A percentile compares a stretch with the other conserved stretches of the same genome.
Conservation (phyloP, 2,888 invertebrate species). For the Agelastica alni region DNA sequence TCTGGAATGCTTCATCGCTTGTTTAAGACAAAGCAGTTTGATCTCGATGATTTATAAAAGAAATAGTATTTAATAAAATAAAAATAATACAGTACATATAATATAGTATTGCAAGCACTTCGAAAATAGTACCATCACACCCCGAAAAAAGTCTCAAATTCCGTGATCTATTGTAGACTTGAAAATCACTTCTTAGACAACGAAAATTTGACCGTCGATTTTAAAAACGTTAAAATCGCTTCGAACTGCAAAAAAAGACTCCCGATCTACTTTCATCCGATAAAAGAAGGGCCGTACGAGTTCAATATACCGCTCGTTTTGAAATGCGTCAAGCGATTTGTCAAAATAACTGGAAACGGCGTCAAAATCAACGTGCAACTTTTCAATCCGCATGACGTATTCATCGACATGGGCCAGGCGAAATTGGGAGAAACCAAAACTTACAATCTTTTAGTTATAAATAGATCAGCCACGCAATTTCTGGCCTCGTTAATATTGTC, state of each 20-base stretch:
- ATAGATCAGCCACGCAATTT: constrained; percentile 62
- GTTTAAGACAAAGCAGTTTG: too few species aligned
- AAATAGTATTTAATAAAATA: too few species aligned
- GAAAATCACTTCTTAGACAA: constrained; percentile 59
- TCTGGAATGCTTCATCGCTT: too few species aligned
- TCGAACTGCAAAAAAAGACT: constrained; percentile 58
- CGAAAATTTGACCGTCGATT: constrained; percentile 60
- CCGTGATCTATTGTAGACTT: constrained; percentile 59
- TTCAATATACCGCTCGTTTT: constrained; percentile 61
- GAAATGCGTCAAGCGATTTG: constrained; percentile 60
- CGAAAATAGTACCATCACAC: too few species aligned
- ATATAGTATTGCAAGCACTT: too few species aligned
- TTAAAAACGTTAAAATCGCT: constrained; percentile 55
- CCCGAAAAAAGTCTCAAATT: too few species aligned
- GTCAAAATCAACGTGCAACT: constrained; percentile 52
- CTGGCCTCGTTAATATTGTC: constrained; percentile 61
- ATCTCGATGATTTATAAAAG: too few species aligned
- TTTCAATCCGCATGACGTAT: constrained; percentile 51
- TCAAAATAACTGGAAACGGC: constrained; percentile 64
- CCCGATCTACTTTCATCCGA: constrained; percentile 63
- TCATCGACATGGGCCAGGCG: constrained; percentile 53
- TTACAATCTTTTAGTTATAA: constrained; percentile 63
- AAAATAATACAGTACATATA: too few species aligned
- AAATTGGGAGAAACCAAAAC: constrained; percentile 59
- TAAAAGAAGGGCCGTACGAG: constrained; percentile 58